phyloP scores from a whole-genome alignment of 2,888 invertebrate species.

The Portevinia maculata region DNA sequence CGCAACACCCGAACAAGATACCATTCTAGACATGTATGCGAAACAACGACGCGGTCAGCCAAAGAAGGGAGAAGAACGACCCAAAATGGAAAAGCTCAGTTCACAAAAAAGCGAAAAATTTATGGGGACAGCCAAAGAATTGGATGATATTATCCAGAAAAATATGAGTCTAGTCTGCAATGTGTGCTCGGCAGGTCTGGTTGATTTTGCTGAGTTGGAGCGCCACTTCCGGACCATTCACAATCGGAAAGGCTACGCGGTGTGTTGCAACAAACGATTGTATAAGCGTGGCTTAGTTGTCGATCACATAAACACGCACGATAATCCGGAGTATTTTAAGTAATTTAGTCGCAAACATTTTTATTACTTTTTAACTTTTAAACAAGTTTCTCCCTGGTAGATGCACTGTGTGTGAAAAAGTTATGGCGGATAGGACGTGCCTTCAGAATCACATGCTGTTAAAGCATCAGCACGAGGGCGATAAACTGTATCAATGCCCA shows the following conservation, averaged over 20 bases:
- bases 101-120: conserved; percentile 44
- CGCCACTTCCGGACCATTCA: too few species aligned
- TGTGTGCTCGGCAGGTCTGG: conserved; percentile 65
- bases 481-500: too few species aligned
- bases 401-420: conserved; percentile 72
- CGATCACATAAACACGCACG: too few species aligned
- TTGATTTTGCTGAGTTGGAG: too few species aligned
- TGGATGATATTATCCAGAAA: too few species aligned
- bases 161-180: conserved; percentile 75
- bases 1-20: too few species aligned
- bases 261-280: too few species aligned
- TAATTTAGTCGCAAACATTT: conserved; percentile 54
- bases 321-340: too few species aligned
- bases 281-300: too few species aligned
- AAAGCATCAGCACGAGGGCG: conserved; percentile 74
- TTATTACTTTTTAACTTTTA: not conserved
- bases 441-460: conserved; percentile 71
- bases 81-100: conserved; percentile 20
- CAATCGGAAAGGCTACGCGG: too few species aligned
- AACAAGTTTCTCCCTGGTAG: conserved; percentile 27
- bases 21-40: too few species aligned
- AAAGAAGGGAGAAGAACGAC: conserved; percentile 44
- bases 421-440: conserved; percentile 74
- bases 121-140: conserved; percentile 62
- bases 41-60: too few species aligned